Evolutionary conservation across 2,113 vertebrate species (phyloP).

Genomic region (Porphyrio hochstetteri): DNA sequence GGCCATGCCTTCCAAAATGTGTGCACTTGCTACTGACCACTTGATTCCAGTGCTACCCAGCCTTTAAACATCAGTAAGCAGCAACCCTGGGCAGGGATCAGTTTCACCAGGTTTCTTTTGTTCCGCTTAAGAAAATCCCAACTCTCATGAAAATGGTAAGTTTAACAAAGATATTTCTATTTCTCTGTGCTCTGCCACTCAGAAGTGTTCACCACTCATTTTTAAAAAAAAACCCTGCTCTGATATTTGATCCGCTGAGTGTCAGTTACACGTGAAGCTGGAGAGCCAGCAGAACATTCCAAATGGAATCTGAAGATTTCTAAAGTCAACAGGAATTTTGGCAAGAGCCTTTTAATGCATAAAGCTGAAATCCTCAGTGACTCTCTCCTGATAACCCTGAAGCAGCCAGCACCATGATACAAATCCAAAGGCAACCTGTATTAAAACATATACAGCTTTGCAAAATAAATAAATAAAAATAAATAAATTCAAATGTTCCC

Average conservation of each 20-base stretch:
- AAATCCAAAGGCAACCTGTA: neutral
- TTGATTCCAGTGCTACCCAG: neutral
- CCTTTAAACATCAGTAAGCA: neutral
- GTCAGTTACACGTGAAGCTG: slow-evolving; percentile 35
- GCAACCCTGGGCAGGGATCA: neutral
- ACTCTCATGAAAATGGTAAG: slow-evolving; percentile 6
- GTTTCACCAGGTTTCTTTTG: neutral
- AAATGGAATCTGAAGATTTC: slow-evolving; percentile 65
- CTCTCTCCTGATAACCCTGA: neutral
- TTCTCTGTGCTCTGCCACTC: slow-evolving; percentile 41
- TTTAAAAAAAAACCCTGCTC: neutral
- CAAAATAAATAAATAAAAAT: neutral
- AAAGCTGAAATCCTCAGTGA: slow-evolving; percentile 42
- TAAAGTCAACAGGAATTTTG: slow-evolving; percentile 55
- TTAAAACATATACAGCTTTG: neutral
- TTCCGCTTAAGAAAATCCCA: neutral
- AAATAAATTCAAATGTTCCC: neutral
- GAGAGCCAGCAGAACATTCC: slow-evolving; percentile 47
- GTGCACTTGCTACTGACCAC: neutral
- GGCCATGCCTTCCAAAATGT: neutral
- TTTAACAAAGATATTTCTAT: slow-evolving; percentile 43
- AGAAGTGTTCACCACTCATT: neutral
- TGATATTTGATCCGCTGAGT: slow-evolving; percentile 49
- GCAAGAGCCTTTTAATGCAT: slow-evolving; percentile 12
- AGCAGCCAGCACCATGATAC: neutral